These are phyloP conservation scores for Platysternon megacephalum DNA, from an alignment of 2,113 vertebrate species.

Conservation along the genomic window DNA sequence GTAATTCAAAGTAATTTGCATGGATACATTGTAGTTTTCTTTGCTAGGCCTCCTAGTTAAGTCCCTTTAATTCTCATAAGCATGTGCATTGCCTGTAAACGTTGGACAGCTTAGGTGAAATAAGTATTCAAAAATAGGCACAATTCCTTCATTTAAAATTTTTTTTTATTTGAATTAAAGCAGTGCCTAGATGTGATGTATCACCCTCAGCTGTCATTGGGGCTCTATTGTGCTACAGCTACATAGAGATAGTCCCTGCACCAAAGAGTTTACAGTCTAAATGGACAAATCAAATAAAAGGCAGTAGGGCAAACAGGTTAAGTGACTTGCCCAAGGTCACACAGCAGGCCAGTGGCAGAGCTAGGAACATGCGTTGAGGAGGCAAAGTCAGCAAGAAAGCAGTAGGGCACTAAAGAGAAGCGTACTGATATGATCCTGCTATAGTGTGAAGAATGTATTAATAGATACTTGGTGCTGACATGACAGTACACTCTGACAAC, in stretches of 20 bases:
- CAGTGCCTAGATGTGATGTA: neutral
- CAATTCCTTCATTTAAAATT: neutral
- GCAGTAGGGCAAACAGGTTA: neutral
- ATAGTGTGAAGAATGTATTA: neutral
- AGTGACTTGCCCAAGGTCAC: neutral
- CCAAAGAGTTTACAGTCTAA: neutral
- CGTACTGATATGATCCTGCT: constrained; percentile 37
- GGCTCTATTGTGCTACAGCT: neutral
- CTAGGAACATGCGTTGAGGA: neutral
- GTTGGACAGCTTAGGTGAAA: neutral
- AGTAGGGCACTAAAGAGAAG: neutral
- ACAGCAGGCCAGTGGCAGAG: neutral
- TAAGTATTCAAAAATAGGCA: neutral
- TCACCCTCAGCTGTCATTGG: neutral
- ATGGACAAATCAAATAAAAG: neutral
- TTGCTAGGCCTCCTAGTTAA: neutral
- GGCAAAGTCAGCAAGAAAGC: constrained; percentile 35
- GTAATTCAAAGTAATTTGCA: neutral
- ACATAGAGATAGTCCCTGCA: neutral
- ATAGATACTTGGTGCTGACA: constrained; percentile 30
- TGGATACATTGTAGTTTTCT: neutral
- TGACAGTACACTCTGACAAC: neutral
- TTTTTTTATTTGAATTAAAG: neutral
- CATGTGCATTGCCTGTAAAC: neutral
- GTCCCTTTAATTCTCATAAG: neutral